phyloP scores from a whole-genome alignment of 2,797 vertebrate species.

The Lacerta bilineata region DNA sequence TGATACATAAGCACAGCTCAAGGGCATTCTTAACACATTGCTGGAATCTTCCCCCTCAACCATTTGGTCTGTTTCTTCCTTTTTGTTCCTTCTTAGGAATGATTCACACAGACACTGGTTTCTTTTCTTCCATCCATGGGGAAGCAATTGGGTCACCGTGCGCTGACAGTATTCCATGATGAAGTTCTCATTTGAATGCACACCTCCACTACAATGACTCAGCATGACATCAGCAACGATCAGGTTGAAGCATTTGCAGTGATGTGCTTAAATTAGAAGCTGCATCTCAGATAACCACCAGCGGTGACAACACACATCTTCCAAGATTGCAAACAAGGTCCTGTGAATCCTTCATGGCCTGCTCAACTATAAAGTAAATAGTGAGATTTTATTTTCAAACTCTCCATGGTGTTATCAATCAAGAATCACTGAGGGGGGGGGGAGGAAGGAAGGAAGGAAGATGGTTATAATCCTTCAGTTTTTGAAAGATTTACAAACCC shows the following conservation, averaged over 20 bases:
- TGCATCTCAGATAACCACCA: neutral
- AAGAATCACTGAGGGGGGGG: slow-evolving; percentile 52
- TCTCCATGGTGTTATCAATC: slow-evolving; percentile 51
- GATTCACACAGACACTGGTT: neutral
- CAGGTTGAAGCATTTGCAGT: neutral
- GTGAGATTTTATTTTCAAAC: slow-evolving; percentile 36
- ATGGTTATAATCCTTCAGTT: slow-evolving; percentile 55
- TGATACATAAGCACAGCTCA: slow-evolving; percentile 16
- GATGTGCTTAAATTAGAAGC: neutral
- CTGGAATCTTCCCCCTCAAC: neutral
- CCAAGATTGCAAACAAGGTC: neutral
- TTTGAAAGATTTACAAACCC: slow-evolving; percentile 28
- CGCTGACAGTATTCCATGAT: neutral
- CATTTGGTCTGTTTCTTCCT: neutral
- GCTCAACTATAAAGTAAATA: neutral
- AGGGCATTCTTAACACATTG: slow-evolving; percentile 4
- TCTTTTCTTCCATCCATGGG: neutral
- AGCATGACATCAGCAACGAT: neutral
- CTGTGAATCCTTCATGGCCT: neutral
- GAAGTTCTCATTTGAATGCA: neutral
- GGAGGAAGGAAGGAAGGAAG: slow-evolving; percentile 21
- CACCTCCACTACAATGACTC: neutral
- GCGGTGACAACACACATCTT: neutral
- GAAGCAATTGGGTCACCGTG: neutral
- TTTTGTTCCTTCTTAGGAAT: neutral